Evolutionary conservation across 2,888 invertebrate genomes (phyloP), one percentile per base, ranked within the genome.

Genomic region (Melanostoma mellinum): DNA sequence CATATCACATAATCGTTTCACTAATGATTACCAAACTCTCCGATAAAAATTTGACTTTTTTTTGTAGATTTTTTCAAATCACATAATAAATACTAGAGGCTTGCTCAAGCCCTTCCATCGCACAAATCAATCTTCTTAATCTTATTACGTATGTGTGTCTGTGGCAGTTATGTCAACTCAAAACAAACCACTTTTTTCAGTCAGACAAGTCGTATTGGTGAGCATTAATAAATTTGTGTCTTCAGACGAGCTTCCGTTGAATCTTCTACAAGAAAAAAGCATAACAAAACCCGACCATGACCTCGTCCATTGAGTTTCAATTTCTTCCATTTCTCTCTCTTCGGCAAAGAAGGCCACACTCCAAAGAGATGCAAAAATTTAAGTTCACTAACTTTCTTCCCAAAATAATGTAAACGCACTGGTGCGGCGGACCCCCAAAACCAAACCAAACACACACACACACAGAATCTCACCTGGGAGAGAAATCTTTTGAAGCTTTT

Each of bases 231-330:
- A 48, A 75, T 76, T 35, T 35, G 50, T n/a, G 50, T 32, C 53
- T 72, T 60, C 61, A 44, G 48, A 68, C 33, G 32, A 38, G 71
- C 60, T 76, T 73, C 74, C 68, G 74, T 69, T 40, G 61, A 3
- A 20, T 8, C 40, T 10, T 8, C 8, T 46, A 4, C 36, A 4
- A 42, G 42, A 30, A 48, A 46, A 32, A 46, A 50, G 33, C 32
- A 58, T 6, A 61, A 46, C 33, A 63, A 69, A 65, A 65, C 44
- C 56, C 82, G 85, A 82, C 85, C 85, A 85, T 85, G 85, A 85
- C 85, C 85, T 85, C 85, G 85, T 82, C 82, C 68, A 78, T 82
- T 60, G 75, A 75, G 58, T 46, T 48, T 55, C 46, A 44, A 20
- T 30, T 55, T 35, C 61, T 35, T 68, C 20, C 20, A 20, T 20